These are phyloP conservation scores for Aphidius colemani DNA, from an alignment of 2,888 invertebrate genomes.

Conservation along the genomic window DNA sequence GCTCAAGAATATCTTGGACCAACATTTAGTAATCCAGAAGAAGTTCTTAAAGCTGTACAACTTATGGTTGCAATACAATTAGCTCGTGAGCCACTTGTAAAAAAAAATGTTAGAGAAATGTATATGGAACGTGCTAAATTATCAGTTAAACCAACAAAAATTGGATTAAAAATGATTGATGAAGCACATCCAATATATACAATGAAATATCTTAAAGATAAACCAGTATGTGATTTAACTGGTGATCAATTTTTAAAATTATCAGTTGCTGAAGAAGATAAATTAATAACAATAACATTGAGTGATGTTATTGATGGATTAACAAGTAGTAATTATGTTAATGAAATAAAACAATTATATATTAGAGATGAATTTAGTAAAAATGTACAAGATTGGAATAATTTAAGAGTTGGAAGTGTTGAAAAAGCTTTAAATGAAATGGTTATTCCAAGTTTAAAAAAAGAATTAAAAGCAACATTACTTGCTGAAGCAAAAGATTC, in stretches of 20 bases:
- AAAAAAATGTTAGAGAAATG: conserved; percentile 83
- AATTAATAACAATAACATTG: conserved; percentile 74
- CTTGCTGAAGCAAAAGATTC: conserved; percentile 86
- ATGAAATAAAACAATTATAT: conserved; percentile 87
- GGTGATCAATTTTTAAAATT: conserved; percentile 91
- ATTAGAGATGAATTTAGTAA: conserved; percentile 93
- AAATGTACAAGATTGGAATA: conserved; percentile 95
- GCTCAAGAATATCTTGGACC: conserved; percentile 72
- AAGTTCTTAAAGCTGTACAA: conserved; percentile 87
- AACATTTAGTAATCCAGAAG: conserved; percentile 67
- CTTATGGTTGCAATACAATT: conserved; percentile 95
- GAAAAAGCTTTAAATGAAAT: conserved; percentile 85
- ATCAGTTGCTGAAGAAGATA: conserved; percentile 79
- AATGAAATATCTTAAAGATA: conserved; percentile 89
- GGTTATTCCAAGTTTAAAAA: conserved; percentile 85
- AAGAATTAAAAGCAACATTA: conserved; percentile 81
- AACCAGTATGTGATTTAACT: conserved; percentile 86
- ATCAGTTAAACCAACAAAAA: conserved; percentile 81
- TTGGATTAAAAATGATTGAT: conserved; percentile 93
- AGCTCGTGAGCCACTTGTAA: conserved; percentile 86
- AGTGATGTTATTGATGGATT: conserved; percentile 80
- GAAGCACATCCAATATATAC: conserved; percentile 88
- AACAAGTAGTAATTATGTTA: conserved; percentile 77
- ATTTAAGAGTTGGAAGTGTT: conserved; percentile 83
- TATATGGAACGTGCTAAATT: conserved; percentile 88